Percentiles rank a stretch among this genome's conserved stretches.
These are phyloP conservation scores for Agapornis roseicollis DNA, from an alignment of 2,113 vertebrate species.

Conservation along the genomic window DNA sequence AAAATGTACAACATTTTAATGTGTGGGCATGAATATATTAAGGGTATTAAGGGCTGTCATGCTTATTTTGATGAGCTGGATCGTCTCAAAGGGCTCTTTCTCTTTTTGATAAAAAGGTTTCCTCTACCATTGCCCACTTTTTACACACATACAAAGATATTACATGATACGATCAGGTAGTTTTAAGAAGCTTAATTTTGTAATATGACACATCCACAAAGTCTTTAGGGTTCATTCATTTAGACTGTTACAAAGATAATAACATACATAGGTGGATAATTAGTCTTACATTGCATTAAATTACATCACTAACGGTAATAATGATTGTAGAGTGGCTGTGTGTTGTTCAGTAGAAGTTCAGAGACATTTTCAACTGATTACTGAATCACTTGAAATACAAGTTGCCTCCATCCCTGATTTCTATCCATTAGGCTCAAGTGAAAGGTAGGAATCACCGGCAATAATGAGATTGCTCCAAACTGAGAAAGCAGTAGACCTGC, in stretches of 20 bases:
- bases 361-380: slow-evolving; percentile 34
- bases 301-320: slow-evolving; percentile 14
- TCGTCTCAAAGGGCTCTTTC: slow-evolving; percentile 61
- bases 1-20: slow-evolving; percentile 71
- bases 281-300: slow-evolving; percentile 42
- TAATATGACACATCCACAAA: slow-evolving; percentile 56
- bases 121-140: not conserved
- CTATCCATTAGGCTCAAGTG: not conserved
- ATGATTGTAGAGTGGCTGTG: not conserved
- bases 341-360: slow-evolving; percentile 37
- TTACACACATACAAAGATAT: slow-evolving; percentile 39
- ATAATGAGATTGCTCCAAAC: not conserved
- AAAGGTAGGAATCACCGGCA: slow-evolving; percentile 33
- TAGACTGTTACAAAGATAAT: slow-evolving; percentile 45
- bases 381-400: slow-evolving; percentile 29
- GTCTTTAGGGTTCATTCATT: slow-evolving; percentile 41
- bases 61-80: slow-evolving; percentile 70
- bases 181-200: slow-evolving; percentile 62
- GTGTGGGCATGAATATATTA: slow-evolving; percentile 73
- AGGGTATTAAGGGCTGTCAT: slow-evolving; percentile 63
- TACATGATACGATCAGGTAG: slow-evolving; percentile 34
- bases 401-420: not conserved
- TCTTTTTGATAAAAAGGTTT: slow-evolving; percentile 35
- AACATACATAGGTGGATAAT: slow-evolving; percentile 54
- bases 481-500: not conserved